Base-by-base conservation (phyloP, 2,888 invertebrate species). In the Meloe dianella region DNA sequence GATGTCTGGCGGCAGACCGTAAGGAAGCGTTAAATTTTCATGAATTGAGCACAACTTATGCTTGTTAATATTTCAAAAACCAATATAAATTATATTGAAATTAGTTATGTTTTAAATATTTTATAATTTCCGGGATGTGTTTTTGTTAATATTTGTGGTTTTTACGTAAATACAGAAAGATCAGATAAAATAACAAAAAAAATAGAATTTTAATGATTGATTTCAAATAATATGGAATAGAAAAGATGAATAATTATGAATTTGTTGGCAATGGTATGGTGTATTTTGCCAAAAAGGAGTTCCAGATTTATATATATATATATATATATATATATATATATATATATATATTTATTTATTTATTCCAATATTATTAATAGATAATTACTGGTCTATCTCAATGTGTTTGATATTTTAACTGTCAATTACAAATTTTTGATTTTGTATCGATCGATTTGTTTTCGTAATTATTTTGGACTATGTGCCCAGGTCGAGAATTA, bases 11-110 rank as follows among this genome's bases (percentile, higher is more conserved):
- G 57, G 24, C 24, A 22, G 41, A 30, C 27, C 24, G 60, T 41
- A 29, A 62, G 62, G 30, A 62, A 62, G 56, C 56, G 24, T 65
- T 65, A 65, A 65, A 65, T 65, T 61, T 65, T 22, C 30, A 58
- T 20, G 61, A 65, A 65, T 61, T 57, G 61, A 58, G 47, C 61
- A 47, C 65, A 41, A 65, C 65, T 61, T 57, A 41, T 29, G 27
- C 30, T 29, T 22, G 62, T 56, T 62, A 47, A 54, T 62, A 62
- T 62, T 56, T 62, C 62, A 62, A 54, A 54, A 54, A 14, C 24
- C 1, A 54, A 54, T 54, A 54, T 54, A 54, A 54, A 54, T 54
- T 54, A 54, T n/a, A 54, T 54, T 54, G 54, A 27, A 54, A 54
- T 54, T 54, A 54, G 54, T 54, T 54, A 54, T n/a, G 4, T 27